Base-by-base conservation (phyloP, 2,888 invertebrate genomes). In the Plebejus anna region DNA sequence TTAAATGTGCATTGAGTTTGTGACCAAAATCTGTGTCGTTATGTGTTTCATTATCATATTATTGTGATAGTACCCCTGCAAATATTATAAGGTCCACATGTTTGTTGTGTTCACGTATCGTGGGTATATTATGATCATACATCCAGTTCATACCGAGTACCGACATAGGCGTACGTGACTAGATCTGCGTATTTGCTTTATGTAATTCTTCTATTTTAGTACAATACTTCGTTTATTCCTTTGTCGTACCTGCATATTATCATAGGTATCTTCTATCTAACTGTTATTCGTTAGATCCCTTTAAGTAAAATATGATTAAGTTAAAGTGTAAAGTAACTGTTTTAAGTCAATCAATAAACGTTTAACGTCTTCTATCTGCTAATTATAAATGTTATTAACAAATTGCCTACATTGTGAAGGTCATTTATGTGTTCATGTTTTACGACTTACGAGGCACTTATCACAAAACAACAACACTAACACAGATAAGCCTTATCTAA, bases 381-480 rank as follows among this genome's bases (percentile, higher is more conserved):
- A 59, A 22, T 59, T 59, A 11, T 11, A 66, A 66, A 66, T 66
- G 4, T 13, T 0, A 36, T 36, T 36, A 66, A 3, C 5, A 13
- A 66, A 36, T 66, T 66, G 5, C 66, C 32, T 32, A 66, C 66
- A 5, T 32, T 32, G 4, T 55, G 16, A 55, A 55, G 32, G 32
- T 66, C 22, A 36, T 36, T 66, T 11, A 28, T 11, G 61, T 66
- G 61, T 66, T 66, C 28, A 28, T 5, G 32, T 32, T 66, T 32
- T 66, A 36, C 22, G 28, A 61, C 36, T 32, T 66, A 36, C 22
- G 28, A 61, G 22, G 32, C 5, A 16, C 32, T 66, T 66, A 66
- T 32, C 32, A 66, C 66, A 66, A 66, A 66, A 66, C 32, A 66
- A 66, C 66, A 66, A 66, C 32, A 66, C 66, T 66, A 32, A 66